Evolutionary conservation across 2,797 vertebrate species (phyloP), one percentile per base, ranked within the genome.

Genomic region (Trematocara caparti): DNA sequence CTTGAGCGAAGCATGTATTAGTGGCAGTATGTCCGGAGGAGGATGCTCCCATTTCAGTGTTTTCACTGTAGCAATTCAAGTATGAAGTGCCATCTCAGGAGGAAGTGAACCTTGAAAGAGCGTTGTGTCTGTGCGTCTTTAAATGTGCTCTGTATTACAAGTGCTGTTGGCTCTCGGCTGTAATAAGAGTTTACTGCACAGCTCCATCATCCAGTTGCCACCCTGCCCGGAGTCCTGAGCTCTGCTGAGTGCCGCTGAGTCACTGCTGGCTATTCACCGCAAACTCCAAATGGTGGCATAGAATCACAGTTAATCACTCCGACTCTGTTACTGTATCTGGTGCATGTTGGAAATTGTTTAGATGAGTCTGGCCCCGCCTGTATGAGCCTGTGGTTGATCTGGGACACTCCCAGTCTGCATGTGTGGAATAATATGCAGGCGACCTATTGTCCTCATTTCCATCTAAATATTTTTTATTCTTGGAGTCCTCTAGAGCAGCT

Each of bases 51-150:
- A 2, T 80, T 73, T 80, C 40, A 78, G 17, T 78, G 83, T 90
- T 91, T 92, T 91, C 76, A 81, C 83, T 80, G 79, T 79, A 73
- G 77, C 59, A 77, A 89, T 62, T 85, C 66, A 1, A 84, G 85
- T 86, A 1, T 90, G 83, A 86, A 73, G 76, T 14, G 40, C 21
- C 12, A 12, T 72, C 55, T 88, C 43, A 62, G 76, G 62, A 79
- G 75, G 84, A 85, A 81, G 82, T 80, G 74, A 81, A 57, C 77
- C 15, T 40, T 84, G 64, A 81, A 85, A 59, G 12, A 72, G 34
- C 19, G 27, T 76, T 69, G 50, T 38, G 15, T 79, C 30, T 86
- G 57, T 82, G 47, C 73, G 24, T 55, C 40, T 57, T 45, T 81
- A 45, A 27, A 17, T 45, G 14, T 40, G 38, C 13, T 43, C 64